phyloP scores from a whole-genome alignment of 1,140 invertebrate species.

The Mycetomoellerius zeteki region DNA sequence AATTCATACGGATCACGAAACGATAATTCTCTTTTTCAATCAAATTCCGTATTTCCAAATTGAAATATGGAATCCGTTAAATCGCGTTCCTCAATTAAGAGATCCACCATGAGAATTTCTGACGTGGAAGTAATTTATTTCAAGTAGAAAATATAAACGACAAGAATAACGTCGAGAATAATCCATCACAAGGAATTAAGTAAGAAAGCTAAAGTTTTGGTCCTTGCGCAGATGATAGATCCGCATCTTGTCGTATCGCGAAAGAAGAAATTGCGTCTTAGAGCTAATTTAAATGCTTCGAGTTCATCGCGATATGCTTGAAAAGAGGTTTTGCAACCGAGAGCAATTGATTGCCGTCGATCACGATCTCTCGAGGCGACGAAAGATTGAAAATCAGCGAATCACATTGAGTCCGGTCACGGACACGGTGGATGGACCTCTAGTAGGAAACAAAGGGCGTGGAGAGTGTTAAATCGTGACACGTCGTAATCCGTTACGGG shows the following conservation, averaged over 20 bases:
- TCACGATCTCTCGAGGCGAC: neutral
- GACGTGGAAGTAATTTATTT: slow-evolving; percentile 50
- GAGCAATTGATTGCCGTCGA: neutral
- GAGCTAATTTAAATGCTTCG: neutral
- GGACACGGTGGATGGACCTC: slow-evolving; percentile 32
- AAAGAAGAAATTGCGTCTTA: neutral
- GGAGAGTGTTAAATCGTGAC: slow-evolving; percentile 55
- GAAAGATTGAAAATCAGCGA: slow-evolving; percentile 13
- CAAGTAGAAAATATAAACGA: slow-evolving; percentile 53
- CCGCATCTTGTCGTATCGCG: neutral
- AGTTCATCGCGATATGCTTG: neutral
- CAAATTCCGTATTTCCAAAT: slow-evolving; percentile 27
- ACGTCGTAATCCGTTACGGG: slow-evolving; percentile 42
- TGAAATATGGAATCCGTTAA: slow-evolving; percentile 5
- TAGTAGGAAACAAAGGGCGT: slow-evolving; percentile 29
- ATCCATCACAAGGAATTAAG: slow-evolving; percentile 51
- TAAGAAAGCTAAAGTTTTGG: slow-evolving; percentile 51
- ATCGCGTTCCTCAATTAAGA: slow-evolving; percentile 44
- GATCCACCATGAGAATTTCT: slow-evolving; percentile 9
- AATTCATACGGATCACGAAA: slow-evolving; percentile 25
- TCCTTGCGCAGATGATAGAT: neutral
- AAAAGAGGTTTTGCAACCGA: neutral
- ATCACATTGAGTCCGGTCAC: slow-evolving; percentile 45
- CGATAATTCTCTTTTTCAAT: slow-evolving; percentile 59
- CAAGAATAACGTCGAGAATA: slow-evolving; percentile 7